Evolutionary conservation across 2,888 invertebrate genomes (phyloP).

Genomic region (Anoplius nigerrimus): DNA sequence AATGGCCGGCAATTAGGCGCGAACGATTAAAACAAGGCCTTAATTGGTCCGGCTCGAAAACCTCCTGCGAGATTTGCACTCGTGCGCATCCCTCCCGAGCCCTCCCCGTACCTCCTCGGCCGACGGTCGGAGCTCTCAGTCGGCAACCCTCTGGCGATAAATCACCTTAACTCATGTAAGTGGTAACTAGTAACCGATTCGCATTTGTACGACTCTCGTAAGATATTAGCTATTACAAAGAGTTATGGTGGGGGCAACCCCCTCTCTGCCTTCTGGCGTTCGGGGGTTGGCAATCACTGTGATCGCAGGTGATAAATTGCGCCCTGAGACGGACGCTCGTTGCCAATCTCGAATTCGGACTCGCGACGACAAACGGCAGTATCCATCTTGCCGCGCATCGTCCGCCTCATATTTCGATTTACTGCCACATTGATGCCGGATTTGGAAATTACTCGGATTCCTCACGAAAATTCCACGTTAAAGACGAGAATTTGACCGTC

Average conservation of each 20-base stretch:
- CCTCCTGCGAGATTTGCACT: slow-evolving; percentile 55
- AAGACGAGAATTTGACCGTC: no score
- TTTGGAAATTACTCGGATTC: no score
- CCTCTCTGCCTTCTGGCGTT: slow-evolving; percentile 29
- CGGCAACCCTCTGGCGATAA: slow-evolving; percentile 56
- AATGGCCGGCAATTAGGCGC: slow-evolving; percentile 65
- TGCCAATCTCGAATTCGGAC: slow-evolving; percentile 39
- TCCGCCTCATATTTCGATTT: no score
- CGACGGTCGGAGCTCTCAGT: slow-evolving; percentile 27
- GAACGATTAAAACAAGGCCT: slow-evolving; percentile 71
- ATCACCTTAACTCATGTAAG: slow-evolving; percentile 69
- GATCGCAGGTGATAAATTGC: slow-evolving; percentile 61
- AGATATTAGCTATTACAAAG: slow-evolving; percentile 72
- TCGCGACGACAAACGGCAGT: no score
- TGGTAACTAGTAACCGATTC: slow-evolving; percentile 73
- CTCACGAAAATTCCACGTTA: no score
- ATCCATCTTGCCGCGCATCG: no score
- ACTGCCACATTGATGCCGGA: no score
- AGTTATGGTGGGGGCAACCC: slow-evolving; percentile 62
- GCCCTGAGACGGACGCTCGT: slow-evolving; percentile 40
- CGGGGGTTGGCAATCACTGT: slow-evolving; percentile 47
- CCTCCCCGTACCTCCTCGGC: slow-evolving; percentile 35
- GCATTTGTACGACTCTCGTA: slow-evolving; percentile 70
- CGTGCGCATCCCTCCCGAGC: slow-evolving; percentile 30
- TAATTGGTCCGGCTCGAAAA: slow-evolving; percentile 67